These are phyloP conservation scores for Podarcis muralis DNA, from an alignment of 2,113 vertebrate genomes.

Conservation along the genomic window DNA sequence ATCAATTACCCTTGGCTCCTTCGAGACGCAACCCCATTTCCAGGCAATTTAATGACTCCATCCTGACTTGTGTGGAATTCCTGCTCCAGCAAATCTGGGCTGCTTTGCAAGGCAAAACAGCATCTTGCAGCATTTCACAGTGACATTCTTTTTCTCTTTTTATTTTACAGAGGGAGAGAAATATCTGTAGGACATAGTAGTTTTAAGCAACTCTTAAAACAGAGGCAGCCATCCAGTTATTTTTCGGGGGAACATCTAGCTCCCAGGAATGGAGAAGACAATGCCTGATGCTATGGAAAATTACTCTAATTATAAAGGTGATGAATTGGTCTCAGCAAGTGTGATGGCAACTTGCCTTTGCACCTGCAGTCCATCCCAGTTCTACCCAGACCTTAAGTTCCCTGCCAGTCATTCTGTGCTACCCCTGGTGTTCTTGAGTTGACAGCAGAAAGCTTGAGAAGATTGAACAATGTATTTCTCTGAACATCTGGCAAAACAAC, in stretches of 20 bases:
- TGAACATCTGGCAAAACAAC: background rate
- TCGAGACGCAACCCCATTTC: background rate
- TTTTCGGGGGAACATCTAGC: background rate
- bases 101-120: constrained; percentile 17
- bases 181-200: background rate
- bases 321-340: rapidly evolving
- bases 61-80: background rate
- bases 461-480: background rate
- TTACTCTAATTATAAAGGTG: background rate
- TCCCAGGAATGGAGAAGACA: background rate
- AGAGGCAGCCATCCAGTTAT: background rate
- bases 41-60: background rate
- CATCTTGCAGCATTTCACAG: constrained; percentile 40
- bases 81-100: background rate
- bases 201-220: background rate
- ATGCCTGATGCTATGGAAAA: background rate
- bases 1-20: background rate
- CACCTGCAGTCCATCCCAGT: background rate
- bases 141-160: background rate
- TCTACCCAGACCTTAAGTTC: no score
- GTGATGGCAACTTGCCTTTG: background rate
- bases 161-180: background rate
- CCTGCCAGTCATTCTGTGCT: background rate
- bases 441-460: background rate
- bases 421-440: background rate